phyloP scores from a whole-genome alignment of 2,888 invertebrate genomes.

The Clepsis dumicolana region DNA sequence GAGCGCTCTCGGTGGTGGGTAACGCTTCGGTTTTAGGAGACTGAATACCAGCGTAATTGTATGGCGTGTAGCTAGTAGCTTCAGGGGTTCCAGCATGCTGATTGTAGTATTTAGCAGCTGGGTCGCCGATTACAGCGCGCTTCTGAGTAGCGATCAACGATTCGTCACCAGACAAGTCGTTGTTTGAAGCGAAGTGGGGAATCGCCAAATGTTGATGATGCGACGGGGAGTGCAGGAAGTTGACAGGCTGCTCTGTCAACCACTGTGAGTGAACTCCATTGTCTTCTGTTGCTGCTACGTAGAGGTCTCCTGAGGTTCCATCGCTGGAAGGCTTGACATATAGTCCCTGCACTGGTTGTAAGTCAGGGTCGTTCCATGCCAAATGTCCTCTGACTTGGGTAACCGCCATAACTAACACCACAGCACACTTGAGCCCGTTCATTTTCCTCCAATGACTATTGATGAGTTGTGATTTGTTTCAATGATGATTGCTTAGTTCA shows the following conservation, averaged over 20 bases:
- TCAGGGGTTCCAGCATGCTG: slow-evolving; percentile 59
- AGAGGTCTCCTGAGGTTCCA: slow-evolving; percentile 77
- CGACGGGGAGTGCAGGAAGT: slow-evolving; percentile 62
- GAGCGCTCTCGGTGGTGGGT: slow-evolving; percentile 52
- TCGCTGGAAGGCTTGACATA: slow-evolving; percentile 77
- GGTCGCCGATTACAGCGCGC: slow-evolving; percentile 61
- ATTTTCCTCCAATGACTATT: slow-evolving; percentile 8
- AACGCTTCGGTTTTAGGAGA: slow-evolving; percentile 50
- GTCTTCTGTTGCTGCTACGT: slow-evolving; percentile 79
- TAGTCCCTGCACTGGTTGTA: slow-evolving; percentile 77
- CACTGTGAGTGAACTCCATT: slow-evolving; percentile 72
- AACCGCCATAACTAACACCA: slow-evolving; percentile 45
- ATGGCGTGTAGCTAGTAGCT: slow-evolving; percentile 51
- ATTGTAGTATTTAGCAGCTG: slow-evolving; percentile 67
- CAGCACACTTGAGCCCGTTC: slow-evolving; percentile 44
- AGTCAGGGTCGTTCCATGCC: slow-evolving; percentile 59
- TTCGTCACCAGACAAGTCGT: slow-evolving; percentile 58
- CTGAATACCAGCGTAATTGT: slow-evolving; percentile 58
- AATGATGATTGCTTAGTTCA: slow-evolving; percentile 8
- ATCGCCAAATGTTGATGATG: slow-evolving; percentile 54
- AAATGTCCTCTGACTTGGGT: slow-evolving; percentile 53
- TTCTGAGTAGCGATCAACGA: slow-evolving; percentile 60
- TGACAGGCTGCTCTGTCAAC: slow-evolving; percentile 75
- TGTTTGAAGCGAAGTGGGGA: slow-evolving; percentile 50
- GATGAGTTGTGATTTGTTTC: slow-evolving; percentile 7